These are phyloP conservation scores for Sardina pilchardus DNA, from an alignment of 2,113 vertebrate genomes.

Conservation along the genomic window DNA sequence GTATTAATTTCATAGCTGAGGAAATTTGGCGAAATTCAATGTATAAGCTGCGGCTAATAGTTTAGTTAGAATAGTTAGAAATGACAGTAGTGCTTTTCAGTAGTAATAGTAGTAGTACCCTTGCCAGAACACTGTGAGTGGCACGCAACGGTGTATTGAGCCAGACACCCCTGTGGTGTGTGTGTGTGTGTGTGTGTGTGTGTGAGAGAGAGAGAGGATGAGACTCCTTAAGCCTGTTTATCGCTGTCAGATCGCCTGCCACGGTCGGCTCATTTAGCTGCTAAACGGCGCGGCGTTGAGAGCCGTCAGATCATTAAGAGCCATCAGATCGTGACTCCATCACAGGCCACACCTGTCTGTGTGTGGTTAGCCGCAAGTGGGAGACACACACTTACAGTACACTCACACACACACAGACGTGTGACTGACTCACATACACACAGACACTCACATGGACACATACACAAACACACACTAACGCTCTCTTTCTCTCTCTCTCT, in stretches of 20 bases:
- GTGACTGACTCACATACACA: not conserved
- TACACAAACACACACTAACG: too few relatives aligned
- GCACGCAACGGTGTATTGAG: not conserved
- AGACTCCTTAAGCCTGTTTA: not conserved
- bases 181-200: not conserved
- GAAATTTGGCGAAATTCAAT: too few relatives aligned
- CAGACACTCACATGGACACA: not conserved
- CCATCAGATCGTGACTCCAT: conserved; percentile 14
- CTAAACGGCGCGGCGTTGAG: not conserved
- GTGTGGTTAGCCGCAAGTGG: conserved; percentile 1
- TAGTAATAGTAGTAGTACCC: not conserved
- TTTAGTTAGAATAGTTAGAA: too few relatives aligned
- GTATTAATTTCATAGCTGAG: too few relatives aligned
- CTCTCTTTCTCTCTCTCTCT: not conserved
- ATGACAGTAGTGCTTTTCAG: not conserved
- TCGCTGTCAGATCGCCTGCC: not conserved
- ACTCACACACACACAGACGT: not conserved
- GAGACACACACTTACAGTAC: not conserved
- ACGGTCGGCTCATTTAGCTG: not conserved
- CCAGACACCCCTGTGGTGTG: not conserved
- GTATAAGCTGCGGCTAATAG: too few relatives aligned
- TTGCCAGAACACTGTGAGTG: not conserved
- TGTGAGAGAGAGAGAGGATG: not conserved
- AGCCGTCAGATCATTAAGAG: not conserved
- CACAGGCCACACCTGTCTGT: not conserved